A percentile compares a stretch with the other conserved stretches of the same genome.
phyloP scores from a whole-genome alignment of 2,113 vertebrate species.

The Pachycephala philippinensis region DNA sequence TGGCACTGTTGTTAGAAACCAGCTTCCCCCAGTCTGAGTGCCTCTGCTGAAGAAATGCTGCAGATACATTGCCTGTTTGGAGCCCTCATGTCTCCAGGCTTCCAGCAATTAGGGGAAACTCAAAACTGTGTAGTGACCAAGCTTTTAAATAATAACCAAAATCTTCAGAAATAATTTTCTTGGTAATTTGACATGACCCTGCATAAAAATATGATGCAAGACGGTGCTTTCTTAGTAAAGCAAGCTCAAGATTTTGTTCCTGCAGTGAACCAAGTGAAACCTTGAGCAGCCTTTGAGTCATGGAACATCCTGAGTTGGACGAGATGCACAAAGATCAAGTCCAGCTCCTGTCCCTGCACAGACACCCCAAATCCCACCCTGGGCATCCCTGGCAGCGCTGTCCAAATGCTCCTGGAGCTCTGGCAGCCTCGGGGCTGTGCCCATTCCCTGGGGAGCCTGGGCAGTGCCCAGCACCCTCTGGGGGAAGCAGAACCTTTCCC shows the following conservation, averaged over 20 bases:
- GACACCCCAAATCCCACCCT: neutral
- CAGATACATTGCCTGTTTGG: neutral
- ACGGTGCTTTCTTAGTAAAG: neutral
- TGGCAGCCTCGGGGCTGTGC: neutral
- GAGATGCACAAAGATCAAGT: neutral
- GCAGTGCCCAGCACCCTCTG: neutral
- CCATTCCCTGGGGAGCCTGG: neutral
- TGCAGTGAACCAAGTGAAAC: neutral
- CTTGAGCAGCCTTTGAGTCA: neutral
- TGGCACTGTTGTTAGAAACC: neutral
- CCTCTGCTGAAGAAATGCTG: neutral
- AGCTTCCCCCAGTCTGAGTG: neutral
- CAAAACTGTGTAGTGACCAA: neutral
- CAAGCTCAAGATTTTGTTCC: neutral
- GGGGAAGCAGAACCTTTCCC: neutral
- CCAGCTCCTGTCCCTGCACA: neutral
- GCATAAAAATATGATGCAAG: neutral
- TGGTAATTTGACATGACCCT: neutral
- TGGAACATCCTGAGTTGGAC: neutral
- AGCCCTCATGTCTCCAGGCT: neutral
- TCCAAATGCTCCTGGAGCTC: neutral
- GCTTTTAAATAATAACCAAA: neutral
- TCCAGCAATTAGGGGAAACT: neutral
- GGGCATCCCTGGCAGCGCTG: neutral
- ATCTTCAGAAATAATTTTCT: neutral